Base-by-base conservation (phyloP, 2,113 vertebrate genomes). In the Saccopteryx bilineata region DNA sequence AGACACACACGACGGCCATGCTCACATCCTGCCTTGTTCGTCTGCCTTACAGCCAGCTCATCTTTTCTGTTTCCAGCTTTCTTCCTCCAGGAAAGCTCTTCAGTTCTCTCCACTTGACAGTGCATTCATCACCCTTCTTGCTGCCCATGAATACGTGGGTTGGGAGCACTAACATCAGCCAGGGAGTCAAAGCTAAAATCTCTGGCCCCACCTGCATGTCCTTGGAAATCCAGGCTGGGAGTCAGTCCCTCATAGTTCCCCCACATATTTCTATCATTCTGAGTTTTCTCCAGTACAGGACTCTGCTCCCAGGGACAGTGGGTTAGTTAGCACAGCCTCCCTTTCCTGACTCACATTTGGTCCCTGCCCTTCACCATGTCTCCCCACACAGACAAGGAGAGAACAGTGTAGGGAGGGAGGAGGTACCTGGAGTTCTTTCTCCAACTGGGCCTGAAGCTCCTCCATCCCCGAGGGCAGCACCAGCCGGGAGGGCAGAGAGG, bases 351-450 rank as follows among this genome's bases (percentile, higher is more conserved):
- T 52, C 39, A 50, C n/a, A 23, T 19, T 85, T 61, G 52, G 24
- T 23, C 10, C 66, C 61, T 65, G 15, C 60, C 18, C 76, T 52
- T 96, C 26, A 54, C 15, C 14, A 56, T 17, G 31, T 61, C 28
- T 93, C 5, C 46, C 66, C 5, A 21, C n/a, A 81, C n/a, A 23
- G 74, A n/a, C 18, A n/a, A 75, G 58, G 19, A 65, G 74, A 95
- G 48, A 69, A n/a, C 13, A 76, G 9, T 24, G 24, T 1, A n/a
- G 21, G 66, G 48, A 9, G 13, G 56, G 56, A 58, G 19, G 68
- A n/a, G 21, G 60, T 93, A 99, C 99, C 98, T 99, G 98, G 18
- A 99, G 97, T 82, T 99, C 98, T 93, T 97, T 96, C 61, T 98
- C 90, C 95, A 99, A 50, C 66, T 97, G 94, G 87, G 97, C 96